Conservation (phyloP, 2,113 vertebrate genomes). For the Herpailurus yagouaroundi region DNA sequence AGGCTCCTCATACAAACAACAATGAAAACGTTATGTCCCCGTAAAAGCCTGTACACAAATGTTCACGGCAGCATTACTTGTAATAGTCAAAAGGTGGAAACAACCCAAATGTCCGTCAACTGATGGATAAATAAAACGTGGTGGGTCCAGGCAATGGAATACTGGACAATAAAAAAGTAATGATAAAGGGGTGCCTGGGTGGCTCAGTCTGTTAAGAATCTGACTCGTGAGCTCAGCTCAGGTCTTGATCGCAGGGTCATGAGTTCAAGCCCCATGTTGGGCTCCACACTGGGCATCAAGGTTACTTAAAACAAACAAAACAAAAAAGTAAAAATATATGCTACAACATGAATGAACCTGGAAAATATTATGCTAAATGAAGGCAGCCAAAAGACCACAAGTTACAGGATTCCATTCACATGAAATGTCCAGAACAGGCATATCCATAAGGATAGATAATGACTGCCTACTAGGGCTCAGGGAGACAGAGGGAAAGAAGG, state of each 20-base stretch:
- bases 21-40: background rate
- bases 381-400: background rate
- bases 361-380: background rate
- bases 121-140: background rate
- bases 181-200: no score
- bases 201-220: no score
- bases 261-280: no score
- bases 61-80: background rate
- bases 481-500: background rate
- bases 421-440: background rate
- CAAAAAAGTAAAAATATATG: background rate
- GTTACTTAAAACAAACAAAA: background rate
- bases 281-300: no score
- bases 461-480: background rate
- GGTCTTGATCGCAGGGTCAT: no score
- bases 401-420: background rate
- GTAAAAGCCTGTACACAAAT: background rate
- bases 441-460: background rate
- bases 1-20: background rate
- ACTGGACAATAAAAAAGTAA: background rate
- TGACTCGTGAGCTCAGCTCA: no score
- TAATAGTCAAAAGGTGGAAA: background rate
- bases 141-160: background rate
- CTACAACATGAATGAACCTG: background rate
- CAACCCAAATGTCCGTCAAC: background rate